Percentiles rank a stretch among this genome's conserved stretches.
These are phyloP conservation scores for Tetrax tetrax DNA, from an alignment of 2,113 vertebrate genomes.

Conservation along the genomic window DNA sequence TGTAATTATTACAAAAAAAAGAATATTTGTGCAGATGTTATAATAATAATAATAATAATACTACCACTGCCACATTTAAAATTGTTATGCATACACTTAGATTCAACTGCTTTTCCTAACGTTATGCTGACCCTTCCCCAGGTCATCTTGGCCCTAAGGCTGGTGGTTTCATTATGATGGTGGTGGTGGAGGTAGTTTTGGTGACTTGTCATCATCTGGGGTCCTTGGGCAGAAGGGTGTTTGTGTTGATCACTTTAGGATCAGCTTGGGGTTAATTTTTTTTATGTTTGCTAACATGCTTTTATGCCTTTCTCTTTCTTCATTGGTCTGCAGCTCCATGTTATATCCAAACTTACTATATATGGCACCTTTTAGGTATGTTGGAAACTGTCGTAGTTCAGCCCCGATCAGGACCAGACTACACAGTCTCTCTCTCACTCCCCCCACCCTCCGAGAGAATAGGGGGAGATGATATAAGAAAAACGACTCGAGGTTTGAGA, in stretches of 20 bases:
- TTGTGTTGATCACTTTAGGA: not conserved
- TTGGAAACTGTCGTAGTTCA: too few relatives aligned
- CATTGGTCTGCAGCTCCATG: not conserved
- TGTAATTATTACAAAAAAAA: not conserved
- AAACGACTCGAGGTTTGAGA: too few relatives aligned
- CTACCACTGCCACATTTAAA: not conserved
- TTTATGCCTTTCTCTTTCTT: not conserved
- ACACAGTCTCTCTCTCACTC: too few relatives aligned
- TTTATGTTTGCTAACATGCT: not conserved
- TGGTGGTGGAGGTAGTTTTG: not conserved
- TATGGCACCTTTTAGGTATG: fast-evolving
- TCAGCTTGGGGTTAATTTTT: not conserved
- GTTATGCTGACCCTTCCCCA: not conserved
- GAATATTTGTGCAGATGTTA: not conserved
- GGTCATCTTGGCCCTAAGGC: not conserved
- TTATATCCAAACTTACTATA: not conserved
- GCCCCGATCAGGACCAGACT: too few relatives aligned
- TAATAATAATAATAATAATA: not conserved
- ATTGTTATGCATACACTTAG: not conserved
- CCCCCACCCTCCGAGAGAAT: too few relatives aligned
- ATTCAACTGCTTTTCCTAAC: not conserved
- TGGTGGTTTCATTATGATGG: not conserved
- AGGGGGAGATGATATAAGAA: too few relatives aligned
- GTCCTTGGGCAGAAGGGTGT: not conserved
- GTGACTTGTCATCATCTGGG: not conserved